These are phyloP conservation scores for Cinara cedri DNA, from an alignment of 2,888 invertebrate genomes.

Conservation along the genomic window DNA sequence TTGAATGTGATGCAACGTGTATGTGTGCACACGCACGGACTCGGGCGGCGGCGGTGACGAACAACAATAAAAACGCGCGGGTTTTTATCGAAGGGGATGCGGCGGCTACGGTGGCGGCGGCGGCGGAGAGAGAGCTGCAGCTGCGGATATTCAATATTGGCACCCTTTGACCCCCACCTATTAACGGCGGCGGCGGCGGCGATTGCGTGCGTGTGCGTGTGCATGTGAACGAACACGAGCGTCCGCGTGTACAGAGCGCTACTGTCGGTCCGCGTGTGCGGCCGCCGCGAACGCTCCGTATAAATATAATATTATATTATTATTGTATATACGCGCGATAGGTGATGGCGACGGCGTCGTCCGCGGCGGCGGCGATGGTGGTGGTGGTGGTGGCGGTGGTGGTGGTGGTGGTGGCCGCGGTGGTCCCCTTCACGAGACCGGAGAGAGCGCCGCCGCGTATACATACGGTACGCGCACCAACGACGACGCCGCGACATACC, in stretches of 20 bases:
- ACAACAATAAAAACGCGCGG: conserved; percentile 42
- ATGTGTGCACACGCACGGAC: background rate
- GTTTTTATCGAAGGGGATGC: conserved; percentile 42
- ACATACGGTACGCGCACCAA: too few species aligned
- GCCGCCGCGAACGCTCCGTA: background rate
- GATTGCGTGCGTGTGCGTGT: background rate
- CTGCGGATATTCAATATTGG: conserved; percentile 57
- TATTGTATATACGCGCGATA: background rate
- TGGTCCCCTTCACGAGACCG: too few species aligned
- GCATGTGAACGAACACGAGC: background rate
- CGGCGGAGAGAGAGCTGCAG: conserved; percentile 29
- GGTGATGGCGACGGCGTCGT: background rate
- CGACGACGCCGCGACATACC: too few species aligned
- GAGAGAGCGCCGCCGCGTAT: too few species aligned
- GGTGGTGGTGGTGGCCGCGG: too few species aligned
- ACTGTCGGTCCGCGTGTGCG: background rate
- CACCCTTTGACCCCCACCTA: conserved; percentile 56
- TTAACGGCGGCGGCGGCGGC: background rate
- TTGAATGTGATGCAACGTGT: conserved; percentile 3
- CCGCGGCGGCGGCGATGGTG: background rate
- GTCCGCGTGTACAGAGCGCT: conserved; percentile 8
- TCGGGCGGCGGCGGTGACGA: background rate
- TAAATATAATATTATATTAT: background rate
- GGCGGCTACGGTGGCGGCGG: conserved; percentile 2
- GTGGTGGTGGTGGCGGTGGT: too few species aligned